These are phyloP conservation scores for Thyatira batis DNA, from an alignment of 2,888 invertebrate genomes.

Conservation along the genomic window DNA sequence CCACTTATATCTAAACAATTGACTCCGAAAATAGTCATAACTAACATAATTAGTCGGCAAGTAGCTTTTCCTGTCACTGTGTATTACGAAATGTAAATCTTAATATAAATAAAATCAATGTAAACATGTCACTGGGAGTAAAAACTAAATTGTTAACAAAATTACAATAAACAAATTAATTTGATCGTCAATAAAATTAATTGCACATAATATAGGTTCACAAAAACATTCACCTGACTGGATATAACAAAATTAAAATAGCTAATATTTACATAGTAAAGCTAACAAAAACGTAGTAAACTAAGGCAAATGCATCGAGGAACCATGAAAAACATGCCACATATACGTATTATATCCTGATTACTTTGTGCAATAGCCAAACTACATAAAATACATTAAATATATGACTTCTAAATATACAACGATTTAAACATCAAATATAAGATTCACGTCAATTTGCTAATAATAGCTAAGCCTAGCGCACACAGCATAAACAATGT, in stretches of 20 bases:
- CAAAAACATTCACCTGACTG: slow-evolving; percentile 7
- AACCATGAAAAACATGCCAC: slow-evolving; percentile 56
- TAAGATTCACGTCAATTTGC: slow-evolving; percentile 8
- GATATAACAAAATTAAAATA: slow-evolving; percentile 13
- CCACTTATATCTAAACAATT: slow-evolving; percentile 33
- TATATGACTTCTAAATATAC: slow-evolving; percentile 25
- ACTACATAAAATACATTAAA: slow-evolving; percentile 1
- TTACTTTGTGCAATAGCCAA: slow-evolving; percentile 16
- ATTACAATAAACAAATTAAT: background rate
- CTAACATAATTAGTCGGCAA: slow-evolving; percentile 34
- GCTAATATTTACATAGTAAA: slow-evolving; percentile 11
- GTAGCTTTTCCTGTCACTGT: slow-evolving; percentile 17
- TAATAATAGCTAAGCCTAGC: background rate
- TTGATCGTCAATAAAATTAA: background rate
- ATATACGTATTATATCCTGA: slow-evolving; percentile 25
- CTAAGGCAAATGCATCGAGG: slow-evolving; percentile 74
- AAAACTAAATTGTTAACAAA: background rate
- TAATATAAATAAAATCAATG: slow-evolving; percentile 19
- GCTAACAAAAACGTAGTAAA: slow-evolving; percentile 31
- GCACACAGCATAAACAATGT: background rate
- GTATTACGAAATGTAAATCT: slow-evolving; percentile 17
- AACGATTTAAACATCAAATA: slow-evolving; percentile 18
- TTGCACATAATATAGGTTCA: slow-evolving; percentile 1
- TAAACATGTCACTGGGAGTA: slow-evolving; percentile 3
- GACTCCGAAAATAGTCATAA: slow-evolving; percentile 27